Evolutionary conservation across 2,797 vertebrate genomes (phyloP), one percentile per base, ranked within the genome.

Genomic region (Phataginus tricuspis): DNA sequence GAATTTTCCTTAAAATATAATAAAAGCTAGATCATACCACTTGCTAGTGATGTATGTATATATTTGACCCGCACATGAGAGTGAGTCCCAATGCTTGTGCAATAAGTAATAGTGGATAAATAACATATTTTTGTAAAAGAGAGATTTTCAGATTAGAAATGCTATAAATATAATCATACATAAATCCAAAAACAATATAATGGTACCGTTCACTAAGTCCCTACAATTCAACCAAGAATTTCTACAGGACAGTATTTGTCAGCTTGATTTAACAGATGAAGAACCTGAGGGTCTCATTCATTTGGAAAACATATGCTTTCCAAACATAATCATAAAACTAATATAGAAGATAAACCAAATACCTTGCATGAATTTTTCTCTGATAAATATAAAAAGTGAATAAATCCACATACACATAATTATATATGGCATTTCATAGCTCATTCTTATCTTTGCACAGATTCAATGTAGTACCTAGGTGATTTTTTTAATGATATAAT

Each of bases 291-390:
- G 3, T 51, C 12, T 91, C 27, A 25, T 80, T 90, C 55, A 45
- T 45, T 45, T 72, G 16, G 66, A 21, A 90, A 66, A 45, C 7
- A 27, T 53, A 71, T 77, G 15, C 37, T 96, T 94, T 96, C 57
- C 31, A 95, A 92, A 82, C 11, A 39, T 18, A 77, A 79, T 7
- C 42, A 57, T 80, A 51, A 90, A 90, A 68, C 53, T 64, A 90
- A 72, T 82, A 49, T 55, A 75, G 94, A 96, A 84, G 12, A 95
- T 84, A 72, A 96, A 80, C 1, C 63, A 75, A 95, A 75, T n/a
- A 87, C 34, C 37, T 83, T 69, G 2, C 8, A 42, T 23, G 64
- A 23, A 31, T 78, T 85, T 83, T 92, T 59, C 4, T 29, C 7
- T 78, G 11, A 59, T 45, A 87, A 77, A 91, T 74, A n/a, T n/a